These are phyloP conservation scores for Achatina immaculata DNA, from an alignment of 1,140 invertebrate species.

Conservation along the genomic window DNA sequence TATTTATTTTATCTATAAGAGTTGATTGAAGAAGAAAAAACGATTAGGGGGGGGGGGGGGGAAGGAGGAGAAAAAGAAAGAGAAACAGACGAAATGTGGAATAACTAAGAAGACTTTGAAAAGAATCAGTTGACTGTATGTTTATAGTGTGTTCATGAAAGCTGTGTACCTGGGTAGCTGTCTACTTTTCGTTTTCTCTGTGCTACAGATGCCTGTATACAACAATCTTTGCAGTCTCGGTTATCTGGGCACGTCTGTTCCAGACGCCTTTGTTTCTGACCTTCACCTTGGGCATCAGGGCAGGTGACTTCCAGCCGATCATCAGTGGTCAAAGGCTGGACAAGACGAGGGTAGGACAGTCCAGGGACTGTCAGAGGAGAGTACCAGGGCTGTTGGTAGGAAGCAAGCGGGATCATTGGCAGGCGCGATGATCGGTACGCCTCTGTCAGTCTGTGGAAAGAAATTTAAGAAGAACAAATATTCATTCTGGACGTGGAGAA, in stretches of 20 bases:
- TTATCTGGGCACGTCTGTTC: neutral
- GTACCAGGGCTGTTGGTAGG: conserved; percentile 27
- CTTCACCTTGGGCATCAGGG: neutral
- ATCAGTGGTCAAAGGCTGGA: conserved; percentile 31
- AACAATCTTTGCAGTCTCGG: neutral
- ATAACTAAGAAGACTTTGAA: neutral
- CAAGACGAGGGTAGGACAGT: conserved; percentile 44
- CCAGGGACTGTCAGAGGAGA: conserved; percentile 36
- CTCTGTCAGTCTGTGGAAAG: conserved; percentile 86
- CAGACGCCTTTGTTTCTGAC: neutral
- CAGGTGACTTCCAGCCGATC: neutral
- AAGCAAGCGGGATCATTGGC: conserved; percentile 22
- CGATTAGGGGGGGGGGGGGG: neutral
- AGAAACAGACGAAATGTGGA: too few species aligned
- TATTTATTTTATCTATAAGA: neutral
- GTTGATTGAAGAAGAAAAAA: neutral
- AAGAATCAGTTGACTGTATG: too few species aligned
- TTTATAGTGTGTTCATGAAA: too few species aligned
- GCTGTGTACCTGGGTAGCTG: neutral
- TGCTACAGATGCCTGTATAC: neutral
- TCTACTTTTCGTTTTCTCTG: neutral
- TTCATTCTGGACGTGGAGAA: too few species aligned
- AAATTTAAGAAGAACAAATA: too few species aligned
- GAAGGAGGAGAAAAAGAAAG: neutral
- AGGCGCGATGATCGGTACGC: conserved; percentile 88